Base-by-base conservation (phyloP, 2,888 invertebrate genomes). In the Cheilosia urbana region DNA sequence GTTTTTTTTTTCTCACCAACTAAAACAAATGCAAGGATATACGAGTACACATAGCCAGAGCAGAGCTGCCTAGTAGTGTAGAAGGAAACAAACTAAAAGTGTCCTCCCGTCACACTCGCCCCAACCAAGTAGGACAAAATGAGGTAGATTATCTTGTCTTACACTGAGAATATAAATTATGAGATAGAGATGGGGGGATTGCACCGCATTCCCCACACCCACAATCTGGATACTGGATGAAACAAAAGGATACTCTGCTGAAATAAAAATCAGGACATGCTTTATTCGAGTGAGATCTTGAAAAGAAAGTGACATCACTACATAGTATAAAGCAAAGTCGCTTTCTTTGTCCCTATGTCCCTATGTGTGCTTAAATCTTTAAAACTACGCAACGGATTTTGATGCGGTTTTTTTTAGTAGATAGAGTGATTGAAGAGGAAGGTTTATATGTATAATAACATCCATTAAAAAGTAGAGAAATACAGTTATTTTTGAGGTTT, bases 91-190 rank as follows among this genome's bases (percentile, higher is more conserved):
- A 57, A 13, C 40, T 51, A 57, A 34, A 65, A 65, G 55, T 75
- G 73, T 75, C 73, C 76, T 62, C 24, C 76, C 58, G 45, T 68
- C 68, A 42, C 27, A 40, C 27, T 37, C 40, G 42, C 72, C 40
- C 27, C 60, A 24, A 57, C 51, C 65, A 42, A 58, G 69, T 66
- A 71, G 69, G 69, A 84, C 79, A 75, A 79, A 84, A 80, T 80
- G 84, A 85, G 80, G 84, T 71, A 76, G 84, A 85, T 85, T 85
- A 84, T 80, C 80, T 65, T 76, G 80, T 76, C 80, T 80, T 84
- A 80, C 84, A 80, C 58, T 80, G 55, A 27, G 71, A 62, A 71
- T 66, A 71, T 85, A 85, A 85, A 72, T 85, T 85, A 85, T 80
- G 66, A 76, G 84, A 73, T 53, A 45, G 34, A 37, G 53, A 24